phyloP scores from a whole-genome alignment of 2,113 vertebrate species.

The Pomatostomus ruficeps region DNA sequence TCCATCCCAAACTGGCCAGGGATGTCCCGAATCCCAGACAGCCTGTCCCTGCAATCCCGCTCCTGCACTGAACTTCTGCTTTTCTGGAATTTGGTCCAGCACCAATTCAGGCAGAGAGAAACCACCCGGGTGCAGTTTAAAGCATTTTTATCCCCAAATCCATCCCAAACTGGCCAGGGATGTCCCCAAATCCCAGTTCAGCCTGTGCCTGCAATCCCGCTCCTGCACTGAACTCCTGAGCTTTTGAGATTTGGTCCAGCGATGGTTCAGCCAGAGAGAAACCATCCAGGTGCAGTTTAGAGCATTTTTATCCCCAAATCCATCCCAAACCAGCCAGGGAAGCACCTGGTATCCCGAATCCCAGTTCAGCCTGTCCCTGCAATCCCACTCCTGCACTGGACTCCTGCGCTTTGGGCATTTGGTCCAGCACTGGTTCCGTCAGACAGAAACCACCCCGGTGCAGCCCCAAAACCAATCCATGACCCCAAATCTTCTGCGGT shows the following conservation, averaged over 20 bases:
- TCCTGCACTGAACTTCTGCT: fast-evolving
- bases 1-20: neutral
- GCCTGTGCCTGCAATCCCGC: neutral
- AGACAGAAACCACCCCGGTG: neutral
- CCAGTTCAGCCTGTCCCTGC: neutral
- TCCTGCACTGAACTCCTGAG: fast-evolving
- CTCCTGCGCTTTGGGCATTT: fast-evolving
- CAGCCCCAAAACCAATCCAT: neutral
- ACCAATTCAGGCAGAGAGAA: neutral
- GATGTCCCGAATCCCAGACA: neutral
- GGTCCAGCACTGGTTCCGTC: neutral
- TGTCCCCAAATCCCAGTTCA: neutral
- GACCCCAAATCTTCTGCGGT: neutral
- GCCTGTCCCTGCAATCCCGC: neutral
- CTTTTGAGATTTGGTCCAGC: neutral
- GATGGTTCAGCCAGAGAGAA: neutral
- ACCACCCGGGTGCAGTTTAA: neutral
- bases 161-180: neutral
- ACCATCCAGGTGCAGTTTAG: neutral
- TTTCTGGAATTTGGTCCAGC: neutral
- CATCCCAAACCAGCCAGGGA: neutral
- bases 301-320: neutral
- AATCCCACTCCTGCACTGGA: fast-evolving
- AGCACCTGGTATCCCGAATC: neutral
- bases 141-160: neutral